A percentile compares a stretch with the other conserved stretches of the same genome.
phyloP scores from a whole-genome alignment of 2,113 vertebrate species.

The Trochalopteron elliotii region DNA sequence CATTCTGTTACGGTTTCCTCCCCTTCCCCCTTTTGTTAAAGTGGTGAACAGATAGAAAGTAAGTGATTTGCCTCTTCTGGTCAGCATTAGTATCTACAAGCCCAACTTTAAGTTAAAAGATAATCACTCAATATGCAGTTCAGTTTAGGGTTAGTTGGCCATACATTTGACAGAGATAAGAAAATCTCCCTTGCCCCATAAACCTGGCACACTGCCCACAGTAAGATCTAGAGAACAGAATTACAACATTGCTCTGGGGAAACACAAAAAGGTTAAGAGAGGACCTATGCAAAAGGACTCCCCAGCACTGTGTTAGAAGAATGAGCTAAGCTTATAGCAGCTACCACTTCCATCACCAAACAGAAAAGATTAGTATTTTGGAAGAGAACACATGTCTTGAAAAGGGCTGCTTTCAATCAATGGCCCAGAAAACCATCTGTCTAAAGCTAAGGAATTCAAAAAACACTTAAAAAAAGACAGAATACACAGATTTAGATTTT shows the following conservation, averaged over 20 bases:
- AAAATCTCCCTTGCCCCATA: neutral
- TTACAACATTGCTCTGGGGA: neutral
- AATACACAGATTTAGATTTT: neutral
- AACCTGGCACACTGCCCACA: neutral
- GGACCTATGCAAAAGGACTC: neutral
- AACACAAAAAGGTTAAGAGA: neutral
- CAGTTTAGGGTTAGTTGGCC: neutral
- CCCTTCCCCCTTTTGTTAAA: rapidly evolving
- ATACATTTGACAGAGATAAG: neutral
- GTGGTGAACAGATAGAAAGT: neutral
- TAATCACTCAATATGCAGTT: neutral
- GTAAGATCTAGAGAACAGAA: neutral
- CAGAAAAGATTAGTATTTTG: neutral
- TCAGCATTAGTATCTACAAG: neutral
- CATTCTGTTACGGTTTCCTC: neutral
- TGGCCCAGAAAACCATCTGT: neutral
- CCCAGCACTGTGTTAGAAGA: neutral
- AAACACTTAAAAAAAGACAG: neutral
- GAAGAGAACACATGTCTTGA: neutral
- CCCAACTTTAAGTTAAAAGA: neutral
- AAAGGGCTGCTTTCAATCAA: neutral
- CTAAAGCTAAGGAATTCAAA: neutral
- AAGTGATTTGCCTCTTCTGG: neutral
- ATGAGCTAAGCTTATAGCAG: neutral
- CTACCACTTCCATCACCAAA: neutral